phyloP scores from a whole-genome alignment of 2,797 vertebrate genomes.

The Neopelma chrysocephalum region DNA sequence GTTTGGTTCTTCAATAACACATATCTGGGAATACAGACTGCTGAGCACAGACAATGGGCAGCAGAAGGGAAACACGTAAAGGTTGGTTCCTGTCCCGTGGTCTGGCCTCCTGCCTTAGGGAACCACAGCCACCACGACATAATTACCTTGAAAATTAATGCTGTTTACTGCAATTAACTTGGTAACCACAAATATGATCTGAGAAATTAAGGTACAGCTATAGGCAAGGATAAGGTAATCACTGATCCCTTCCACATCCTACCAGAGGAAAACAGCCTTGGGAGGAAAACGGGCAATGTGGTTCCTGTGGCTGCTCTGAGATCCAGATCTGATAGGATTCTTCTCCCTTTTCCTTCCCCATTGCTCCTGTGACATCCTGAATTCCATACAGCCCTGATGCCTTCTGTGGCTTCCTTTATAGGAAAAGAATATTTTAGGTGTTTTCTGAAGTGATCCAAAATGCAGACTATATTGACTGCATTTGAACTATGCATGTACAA shows the following conservation, averaged over 20 bases:
- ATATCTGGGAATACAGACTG: background rate
- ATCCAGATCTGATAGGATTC: background rate
- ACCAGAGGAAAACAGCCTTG: background rate
- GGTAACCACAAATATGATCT: background rate
- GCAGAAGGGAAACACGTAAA: background rate
- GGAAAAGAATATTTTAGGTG: background rate
- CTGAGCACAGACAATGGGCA: background rate
- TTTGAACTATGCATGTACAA: background rate
- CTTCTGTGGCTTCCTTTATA: background rate
- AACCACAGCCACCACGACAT: background rate
- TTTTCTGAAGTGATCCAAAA: background rate
- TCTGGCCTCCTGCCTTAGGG: background rate
- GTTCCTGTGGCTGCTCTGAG: background rate
- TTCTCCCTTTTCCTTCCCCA: background rate
- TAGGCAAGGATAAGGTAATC: background rate
- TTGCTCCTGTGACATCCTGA: background rate
- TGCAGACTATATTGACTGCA: background rate
- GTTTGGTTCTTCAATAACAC: background rate
- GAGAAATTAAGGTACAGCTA: background rate
- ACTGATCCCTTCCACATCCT: background rate
- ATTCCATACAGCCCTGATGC: background rate
- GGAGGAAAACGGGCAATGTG: rapidly evolving
- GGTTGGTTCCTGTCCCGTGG: background rate
- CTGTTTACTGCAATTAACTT: background rate
- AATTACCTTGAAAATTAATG: background rate